Evolutionary conservation across 30 jellyfish, hydroid and myxozoan species (phyloP).

Genomic region (Aurelia sp.): DNA sequence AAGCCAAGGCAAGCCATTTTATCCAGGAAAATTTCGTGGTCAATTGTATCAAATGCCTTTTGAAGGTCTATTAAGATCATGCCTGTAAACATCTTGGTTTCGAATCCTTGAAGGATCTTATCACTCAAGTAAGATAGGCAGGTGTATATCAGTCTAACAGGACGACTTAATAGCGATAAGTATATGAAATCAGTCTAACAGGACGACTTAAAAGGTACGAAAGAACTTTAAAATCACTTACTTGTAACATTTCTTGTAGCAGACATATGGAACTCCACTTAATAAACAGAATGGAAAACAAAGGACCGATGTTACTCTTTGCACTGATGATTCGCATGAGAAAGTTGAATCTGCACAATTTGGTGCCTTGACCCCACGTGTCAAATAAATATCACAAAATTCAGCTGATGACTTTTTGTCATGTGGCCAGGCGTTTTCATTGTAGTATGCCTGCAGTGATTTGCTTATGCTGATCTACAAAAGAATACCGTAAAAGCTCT

Average conservation of each 20-base stretch:
- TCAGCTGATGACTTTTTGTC: conserved; percentile 6
- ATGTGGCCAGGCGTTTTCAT: conserved; percentile 48
- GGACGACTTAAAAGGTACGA: too few species aligned
- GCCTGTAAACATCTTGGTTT: too few species aligned
- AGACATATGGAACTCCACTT: conserved; percentile 71
- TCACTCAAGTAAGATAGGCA: too few species aligned
- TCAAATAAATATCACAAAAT: conserved; percentile 70
- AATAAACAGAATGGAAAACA: conserved; percentile 77
- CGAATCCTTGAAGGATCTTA: too few species aligned
- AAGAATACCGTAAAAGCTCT: too few species aligned
- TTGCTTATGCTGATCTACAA: conserved; percentile 68
- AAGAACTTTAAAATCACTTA: background rate
- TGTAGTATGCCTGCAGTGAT: conserved; percentile 69
- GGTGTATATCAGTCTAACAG: too few species aligned
- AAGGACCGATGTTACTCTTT: conserved; percentile 61
- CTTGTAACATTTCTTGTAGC: conserved; percentile 80
- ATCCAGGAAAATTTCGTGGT: too few species aligned
- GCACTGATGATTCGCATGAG: conserved; percentile 56
- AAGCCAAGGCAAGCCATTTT: too few species aligned
- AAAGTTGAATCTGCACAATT: conserved; percentile 73
- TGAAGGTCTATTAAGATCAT: too few species aligned
- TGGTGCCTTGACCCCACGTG: conserved; percentile 89
- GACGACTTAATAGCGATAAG: too few species aligned
- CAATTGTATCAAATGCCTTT: too few species aligned
- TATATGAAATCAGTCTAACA: too few species aligned